Percentiles rank a stretch among this genome's conserved stretches.
Conservation (phyloP, 35 echinoderm and acorn worm species). For the Ptychodera flava region DNA sequence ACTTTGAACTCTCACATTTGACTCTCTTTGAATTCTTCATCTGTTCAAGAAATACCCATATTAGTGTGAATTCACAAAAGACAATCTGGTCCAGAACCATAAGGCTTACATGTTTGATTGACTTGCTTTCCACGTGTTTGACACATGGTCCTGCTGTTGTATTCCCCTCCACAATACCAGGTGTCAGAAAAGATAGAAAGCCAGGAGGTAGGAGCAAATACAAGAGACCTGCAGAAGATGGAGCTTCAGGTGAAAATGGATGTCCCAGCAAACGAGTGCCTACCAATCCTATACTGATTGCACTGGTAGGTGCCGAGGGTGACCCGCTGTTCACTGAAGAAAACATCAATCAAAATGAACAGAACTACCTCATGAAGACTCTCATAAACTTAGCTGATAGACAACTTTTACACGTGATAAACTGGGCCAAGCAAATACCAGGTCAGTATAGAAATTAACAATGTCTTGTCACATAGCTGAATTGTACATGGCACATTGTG, state of each 20-base stretch:
- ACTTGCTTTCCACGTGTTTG: no score
- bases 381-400: slow-evolving; percentile 73
- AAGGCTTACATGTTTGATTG: no score
- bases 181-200: not conserved
- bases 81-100: no score
- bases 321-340: not conserved
- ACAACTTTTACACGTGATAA: slow-evolving; percentile 63
- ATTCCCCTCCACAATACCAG: no score
- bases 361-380: slow-evolving; percentile 46
- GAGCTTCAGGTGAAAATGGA: not conserved
- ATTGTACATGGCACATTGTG: no score
- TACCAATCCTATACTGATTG: not conserved
- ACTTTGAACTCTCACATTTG: no score
- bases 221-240: not conserved
- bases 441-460: no score
- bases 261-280: not conserved
- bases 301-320: not conserved
- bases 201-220: not conserved
- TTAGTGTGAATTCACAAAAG: no score
- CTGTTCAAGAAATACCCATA: no score
- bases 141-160: no score
- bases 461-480: no score
- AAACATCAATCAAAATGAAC: not conserved
- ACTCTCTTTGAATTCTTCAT: no score
- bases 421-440: slow-evolving; percentile 92